A percentile compares a stretch with the other conserved stretches of the same genome.
phyloP scores from a whole-genome alignment of 1,140 invertebrate species.

The Diuraphis noxia region DNA sequence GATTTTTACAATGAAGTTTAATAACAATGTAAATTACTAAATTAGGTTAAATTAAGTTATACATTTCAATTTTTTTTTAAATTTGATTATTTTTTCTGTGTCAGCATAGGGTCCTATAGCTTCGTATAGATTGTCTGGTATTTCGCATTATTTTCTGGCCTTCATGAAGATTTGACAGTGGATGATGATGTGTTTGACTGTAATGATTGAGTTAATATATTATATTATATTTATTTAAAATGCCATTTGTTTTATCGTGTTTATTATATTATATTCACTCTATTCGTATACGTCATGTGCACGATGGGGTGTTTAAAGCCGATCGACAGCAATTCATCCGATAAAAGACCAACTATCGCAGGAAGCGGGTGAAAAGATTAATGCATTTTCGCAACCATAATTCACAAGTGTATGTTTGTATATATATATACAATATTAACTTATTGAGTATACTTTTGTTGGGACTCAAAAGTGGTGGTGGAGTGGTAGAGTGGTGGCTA shows the following conservation, averaged over 20 bases:
- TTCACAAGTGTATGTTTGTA: not conserved
- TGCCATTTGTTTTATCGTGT: slow-evolving; percentile 3
- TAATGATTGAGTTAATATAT: not conserved
- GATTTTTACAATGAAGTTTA: too few relatives aligned
- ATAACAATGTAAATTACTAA: too few relatives aligned
- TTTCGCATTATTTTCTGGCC: too few relatives aligned
- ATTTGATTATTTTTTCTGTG: too few relatives aligned
- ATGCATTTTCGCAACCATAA: slow-evolving; percentile 31
- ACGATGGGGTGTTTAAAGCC: slow-evolving; percentile 30
- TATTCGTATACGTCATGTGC: slow-evolving; percentile 16
- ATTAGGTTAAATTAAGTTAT: too few relatives aligned
- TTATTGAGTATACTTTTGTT: slow-evolving; percentile 37
- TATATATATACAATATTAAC: slow-evolving; percentile 32
- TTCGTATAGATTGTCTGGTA: too few relatives aligned
- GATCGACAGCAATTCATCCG: slow-evolving; percentile 43
- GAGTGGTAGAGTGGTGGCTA: not conserved
- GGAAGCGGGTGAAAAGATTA: slow-evolving; percentile 34
- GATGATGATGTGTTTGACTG: too few relatives aligned
- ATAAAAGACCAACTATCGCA: slow-evolving; percentile 8
- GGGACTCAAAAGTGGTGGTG: not conserved
- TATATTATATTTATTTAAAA: not conserved
- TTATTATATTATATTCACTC: slow-evolving; percentile 32
- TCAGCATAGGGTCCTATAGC: too few relatives aligned
- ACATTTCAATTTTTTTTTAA: too few relatives aligned
- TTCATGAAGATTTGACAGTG: too few relatives aligned